Percentiles rank a stretch among this genome's conserved stretches.
Conservation (phyloP, 2,797 vertebrate species). For the Eurystomus glaucurus region DNA sequence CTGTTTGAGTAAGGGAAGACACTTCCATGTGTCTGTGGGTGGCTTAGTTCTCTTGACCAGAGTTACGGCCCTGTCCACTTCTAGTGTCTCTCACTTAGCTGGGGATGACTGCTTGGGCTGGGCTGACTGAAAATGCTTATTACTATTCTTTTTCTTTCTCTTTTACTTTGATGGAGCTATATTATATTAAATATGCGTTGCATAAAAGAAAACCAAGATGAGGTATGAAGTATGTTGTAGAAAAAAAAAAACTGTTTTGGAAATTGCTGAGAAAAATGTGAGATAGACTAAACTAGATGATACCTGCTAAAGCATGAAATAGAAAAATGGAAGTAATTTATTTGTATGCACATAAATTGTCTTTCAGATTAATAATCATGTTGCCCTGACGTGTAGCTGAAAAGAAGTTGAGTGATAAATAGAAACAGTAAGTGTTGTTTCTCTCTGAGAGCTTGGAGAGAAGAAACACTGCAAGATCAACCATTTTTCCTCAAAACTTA, state of each 20-base stretch:
- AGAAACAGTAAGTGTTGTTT: neutral
- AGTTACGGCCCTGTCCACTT: neutral
- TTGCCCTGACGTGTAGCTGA: neutral
- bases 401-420: slow-evolving; percentile 4
- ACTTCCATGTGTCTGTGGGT: fast-evolving
- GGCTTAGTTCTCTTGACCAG: neutral
- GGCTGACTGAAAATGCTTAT: neutral
- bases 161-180: neutral
- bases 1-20: neutral
- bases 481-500: neutral
- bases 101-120: neutral
- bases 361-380: neutral
- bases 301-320: slow-evolving; percentile 1
- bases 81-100: neutral
- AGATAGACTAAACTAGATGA: neutral
- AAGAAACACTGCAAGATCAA: neutral
- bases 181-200: neutral
- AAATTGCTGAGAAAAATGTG: neutral
- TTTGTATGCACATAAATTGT: neutral
- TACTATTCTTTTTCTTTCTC: neutral
- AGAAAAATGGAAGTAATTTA: neutral
- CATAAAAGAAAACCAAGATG: neutral
- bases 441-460: neutral
- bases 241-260: neutral
- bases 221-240: neutral